A percentile compares a stretch with the other conserved stretches of the same genome.
These are phyloP conservation scores for Caenorhabditis macrosperma DNA, from an alignment of 2,888 invertebrate genomes.

Conservation along the genomic window DNA sequence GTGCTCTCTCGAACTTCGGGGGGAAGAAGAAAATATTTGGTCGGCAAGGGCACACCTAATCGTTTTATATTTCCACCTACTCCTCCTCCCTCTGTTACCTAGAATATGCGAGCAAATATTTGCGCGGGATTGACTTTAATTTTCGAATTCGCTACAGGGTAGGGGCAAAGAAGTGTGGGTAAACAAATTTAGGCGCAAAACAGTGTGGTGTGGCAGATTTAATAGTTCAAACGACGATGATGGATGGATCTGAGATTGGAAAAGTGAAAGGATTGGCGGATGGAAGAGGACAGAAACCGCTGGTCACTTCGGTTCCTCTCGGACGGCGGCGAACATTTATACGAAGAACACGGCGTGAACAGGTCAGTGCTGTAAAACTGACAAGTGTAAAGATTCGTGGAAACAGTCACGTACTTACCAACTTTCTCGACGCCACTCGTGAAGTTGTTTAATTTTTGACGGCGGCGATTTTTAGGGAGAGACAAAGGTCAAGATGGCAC, in stretches of 20 bases:
- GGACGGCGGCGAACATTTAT: conserved; percentile 8
- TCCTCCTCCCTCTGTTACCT: conserved; percentile 17
- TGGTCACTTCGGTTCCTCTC: conserved; percentile 20
- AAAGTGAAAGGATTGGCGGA: conserved; percentile 24
- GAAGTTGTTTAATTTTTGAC: conserved; percentile 26
- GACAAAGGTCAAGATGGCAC: conserved; percentile 41
- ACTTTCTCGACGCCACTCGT: conserved; percentile 1
- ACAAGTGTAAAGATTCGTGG: conserved; percentile 26
- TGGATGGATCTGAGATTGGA: conserved; percentile 14
- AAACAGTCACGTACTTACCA: conserved; percentile 16
- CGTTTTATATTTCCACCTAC: conserved; percentile 29
- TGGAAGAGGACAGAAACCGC: background rate
- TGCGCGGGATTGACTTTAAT: background rate
- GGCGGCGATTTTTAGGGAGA: background rate
- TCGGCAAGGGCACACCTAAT: conserved; percentile 29
- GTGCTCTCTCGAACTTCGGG: conserved; percentile 37
- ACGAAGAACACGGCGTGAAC: conserved; percentile 31
- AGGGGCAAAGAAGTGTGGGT: background rate
- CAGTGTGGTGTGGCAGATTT: background rate
- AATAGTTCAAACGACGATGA: conserved; percentile 27
- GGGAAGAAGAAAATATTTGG: conserved; percentile 24
- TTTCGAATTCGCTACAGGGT: background rate
- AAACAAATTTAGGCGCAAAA: background rate
- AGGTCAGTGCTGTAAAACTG: conserved; percentile 20
- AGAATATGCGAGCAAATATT: conserved; percentile 2